A percentile compares a stretch with the other conserved stretches of the same genome.
These are phyloP conservation scores for Sitophilus oryzae DNA, from an alignment of 1,140 invertebrate species.

Conservation along the genomic window DNA sequence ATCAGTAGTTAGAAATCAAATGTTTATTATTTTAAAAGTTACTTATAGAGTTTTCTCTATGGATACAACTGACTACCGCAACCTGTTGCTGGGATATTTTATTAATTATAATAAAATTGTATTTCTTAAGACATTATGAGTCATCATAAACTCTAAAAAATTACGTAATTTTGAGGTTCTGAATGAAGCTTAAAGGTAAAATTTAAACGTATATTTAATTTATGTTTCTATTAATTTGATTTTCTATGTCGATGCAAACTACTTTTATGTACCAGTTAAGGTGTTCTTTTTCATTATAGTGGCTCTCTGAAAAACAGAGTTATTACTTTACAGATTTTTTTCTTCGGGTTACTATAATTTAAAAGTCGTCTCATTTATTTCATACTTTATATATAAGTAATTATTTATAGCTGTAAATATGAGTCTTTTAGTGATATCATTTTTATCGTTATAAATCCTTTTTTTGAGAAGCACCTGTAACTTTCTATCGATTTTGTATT, in stretches of 20 bases:
- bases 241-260: not conserved
- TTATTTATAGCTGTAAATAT: constrained; percentile 31
- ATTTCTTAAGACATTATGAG: too few relatives aligned
- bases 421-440: constrained; percentile 23
- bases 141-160: too few relatives aligned
- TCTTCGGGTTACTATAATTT: constrained; percentile 1
- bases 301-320: not conserved
- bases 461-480: constrained; percentile 40
- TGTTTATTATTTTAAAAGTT: too few relatives aligned
- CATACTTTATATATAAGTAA: constrained; percentile 8
- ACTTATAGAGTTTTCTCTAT: too few relatives aligned
- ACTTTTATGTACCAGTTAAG: not conserved
- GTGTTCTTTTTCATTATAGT: not conserved
- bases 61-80: too few relatives aligned
- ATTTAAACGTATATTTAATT: too few relatives aligned
- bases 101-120: too few relatives aligned
- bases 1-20: too few relatives aligned
- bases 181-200: too few relatives aligned
- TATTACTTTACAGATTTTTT: not conserved
- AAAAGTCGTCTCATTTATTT: constrained; percentile 10
- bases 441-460: constrained; percentile 27
- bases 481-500: constrained; percentile 39
- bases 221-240: not conserved
- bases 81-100: too few relatives aligned
- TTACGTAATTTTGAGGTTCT: too few relatives aligned